Evolutionary conservation across 2,113 vertebrate genomes (phyloP), one percentile per base, ranked within the genome.

Genomic region (Talpa occidentalis): DNA sequence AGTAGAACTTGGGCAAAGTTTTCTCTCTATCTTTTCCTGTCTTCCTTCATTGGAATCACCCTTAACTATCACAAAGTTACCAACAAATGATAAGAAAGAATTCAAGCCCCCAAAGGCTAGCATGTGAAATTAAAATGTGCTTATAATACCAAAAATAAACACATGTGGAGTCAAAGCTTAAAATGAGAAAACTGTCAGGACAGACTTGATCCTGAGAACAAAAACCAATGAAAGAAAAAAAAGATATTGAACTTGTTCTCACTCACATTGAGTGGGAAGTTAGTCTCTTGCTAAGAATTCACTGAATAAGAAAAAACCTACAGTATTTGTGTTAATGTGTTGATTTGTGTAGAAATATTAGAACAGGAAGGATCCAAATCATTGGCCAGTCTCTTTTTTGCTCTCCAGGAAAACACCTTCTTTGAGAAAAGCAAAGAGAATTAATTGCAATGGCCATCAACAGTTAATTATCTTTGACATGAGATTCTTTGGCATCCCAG

Each of bases 1-100:
- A 90, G 54, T 44, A 95, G 94, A 93, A 86, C 74, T 88, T 82
- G 95, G 92, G 35, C 37, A 93, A 94, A 89, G 76, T 83, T 35
- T 66, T 90, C 59, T 93, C 37, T 91, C 84, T 54, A 42, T 42
- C 28, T 87, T 37, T 24, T 59, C 67, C 26, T 89, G 32, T 32
- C 32, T 67, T 76, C 19, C 24, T 26, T 79, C 37, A 54, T 37
- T 76, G 30, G 30, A 89, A 54, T 90, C 40, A 69, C 42, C 15
- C 69, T 91, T 79, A 90, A 76, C 83, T 16, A 67, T 4, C 42
- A 90, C 54, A 86, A 79, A 47, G 77, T 47, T 81, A 67, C 56
- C 60, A 77, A 85, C 14, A 49, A 66, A 64, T n/a, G 40, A 59
- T 32, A 93, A 86, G 69, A 67, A 83, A 89, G 42, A 42, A 77